A percentile compares a stretch with the other conserved stretches of the same genome.
Conservation (phyloP, 1,140 invertebrate species). For the Geopemphigus sp. region DNA sequence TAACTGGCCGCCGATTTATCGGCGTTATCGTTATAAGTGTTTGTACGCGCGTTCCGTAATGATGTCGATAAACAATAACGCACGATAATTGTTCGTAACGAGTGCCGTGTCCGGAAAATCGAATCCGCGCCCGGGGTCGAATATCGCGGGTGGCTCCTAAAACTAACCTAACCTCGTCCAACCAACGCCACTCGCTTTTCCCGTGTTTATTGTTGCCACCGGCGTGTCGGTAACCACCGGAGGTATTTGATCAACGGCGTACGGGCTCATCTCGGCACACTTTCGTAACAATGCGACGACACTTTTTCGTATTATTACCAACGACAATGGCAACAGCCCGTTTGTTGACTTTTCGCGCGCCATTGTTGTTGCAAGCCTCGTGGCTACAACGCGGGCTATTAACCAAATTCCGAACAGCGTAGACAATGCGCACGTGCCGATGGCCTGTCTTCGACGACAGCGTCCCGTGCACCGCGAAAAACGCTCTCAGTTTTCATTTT, state of each 20-base stretch:
- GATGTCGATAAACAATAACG: too few species aligned
- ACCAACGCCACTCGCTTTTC: too few species aligned
- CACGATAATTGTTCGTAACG: too few species aligned
- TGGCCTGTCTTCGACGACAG: slow-evolving; percentile 15
- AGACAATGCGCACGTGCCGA: slow-evolving; percentile 44
- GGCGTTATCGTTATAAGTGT: too few species aligned
- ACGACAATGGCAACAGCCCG: slow-evolving; percentile 21
- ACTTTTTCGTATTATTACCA: slow-evolving; percentile 33
- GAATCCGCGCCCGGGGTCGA: too few species aligned
- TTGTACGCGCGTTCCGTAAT: too few species aligned
- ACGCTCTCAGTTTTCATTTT: slow-evolving; percentile 42
- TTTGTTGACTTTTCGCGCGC: slow-evolving; percentile 36
- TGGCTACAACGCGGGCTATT: background rate
- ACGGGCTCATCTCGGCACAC: slow-evolving; percentile 38
- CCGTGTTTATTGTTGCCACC: background rate
- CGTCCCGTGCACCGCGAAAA: slow-evolving; percentile 2
- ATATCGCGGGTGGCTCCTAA: too few species aligned
- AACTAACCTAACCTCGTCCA: too few species aligned
- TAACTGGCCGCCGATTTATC: too few species aligned
- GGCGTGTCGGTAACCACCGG: too few species aligned
- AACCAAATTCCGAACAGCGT: slow-evolving; percentile 31
- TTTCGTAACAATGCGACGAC: slow-evolving; percentile 18
- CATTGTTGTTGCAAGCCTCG: slow-evolving; percentile 19
- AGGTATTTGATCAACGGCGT: slow-evolving; percentile 35
- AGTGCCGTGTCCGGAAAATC: too few species aligned